Base-by-base conservation (phyloP, 2,113 vertebrate genomes). In the Scytalopus superciliaris region DNA sequence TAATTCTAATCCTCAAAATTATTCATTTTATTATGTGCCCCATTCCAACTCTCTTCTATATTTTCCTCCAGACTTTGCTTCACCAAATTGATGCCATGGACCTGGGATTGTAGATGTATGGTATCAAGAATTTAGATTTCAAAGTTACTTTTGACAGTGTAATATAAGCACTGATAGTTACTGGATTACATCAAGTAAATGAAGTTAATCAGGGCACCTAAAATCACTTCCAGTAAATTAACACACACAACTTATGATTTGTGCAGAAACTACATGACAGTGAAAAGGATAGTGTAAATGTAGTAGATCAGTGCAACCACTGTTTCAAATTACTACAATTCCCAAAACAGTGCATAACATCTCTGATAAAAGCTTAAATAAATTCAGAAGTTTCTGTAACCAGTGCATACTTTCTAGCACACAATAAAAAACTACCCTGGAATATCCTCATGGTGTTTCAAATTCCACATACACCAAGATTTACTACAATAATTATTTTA, bases 401-500 rank as follows among this genome's bases (percentile, higher is more conserved):
- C 11, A 68, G 17, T 40, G 3, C 60, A 39, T 75, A 60, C 12
- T 19, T 82, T 40, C 31, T 44, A 40, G 10, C 12, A 62, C 37
- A 66, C 37, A 68, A 72, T 31, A 85, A 78, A 89, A 78, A 8
- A 18, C 49, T 83, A 50, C 9, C 28, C 18, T 56, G 33, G 15
- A 68, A 37, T 73, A 56, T 23, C n/a, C 17, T 79, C 10, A n/a
- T 19, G 4, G 22, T 87, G 12, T 50, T 93, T 79, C 35, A 79
- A 72, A 72, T 89, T 91, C 85, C 60, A 64, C 7, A 8, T 55
- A 56, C 44, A 24, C 9, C 19, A 73, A 44, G 27, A 76, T 59
- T 93, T 88, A 75, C 85, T 77, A 42, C 2, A 27, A 60, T 64
- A 87, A 79, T 82, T 72, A 91, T 35, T 69, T 76, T 10, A 83